phyloP scores from a whole-genome alignment of 2,888 invertebrate genomes.

The Phymatocera aterrima region DNA sequence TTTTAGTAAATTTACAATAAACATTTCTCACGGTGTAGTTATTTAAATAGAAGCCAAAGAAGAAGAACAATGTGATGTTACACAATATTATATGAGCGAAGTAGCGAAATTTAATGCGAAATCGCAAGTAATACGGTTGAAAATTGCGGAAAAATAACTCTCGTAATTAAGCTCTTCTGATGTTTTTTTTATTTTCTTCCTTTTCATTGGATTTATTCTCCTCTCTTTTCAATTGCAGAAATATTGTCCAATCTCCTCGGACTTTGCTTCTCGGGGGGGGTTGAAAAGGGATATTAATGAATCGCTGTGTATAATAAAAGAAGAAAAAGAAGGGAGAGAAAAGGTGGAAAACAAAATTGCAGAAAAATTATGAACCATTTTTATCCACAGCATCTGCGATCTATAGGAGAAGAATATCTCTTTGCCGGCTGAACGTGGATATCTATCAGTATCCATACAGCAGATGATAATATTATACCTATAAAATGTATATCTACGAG shows the following conservation, averaged over 20 bases:
- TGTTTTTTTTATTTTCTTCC: neutral
- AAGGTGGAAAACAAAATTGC: constrained; percentile 6
- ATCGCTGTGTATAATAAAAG: neutral
- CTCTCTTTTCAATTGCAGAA: constrained; percentile 1
- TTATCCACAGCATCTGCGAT: neutral
- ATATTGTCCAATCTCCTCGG: constrained; percentile 15
- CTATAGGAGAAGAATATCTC: neutral
- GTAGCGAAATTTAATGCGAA: no score
- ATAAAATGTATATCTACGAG: no score
- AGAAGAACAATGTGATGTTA: no score
- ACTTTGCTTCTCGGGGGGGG: neutral
- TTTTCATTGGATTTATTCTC: no score
- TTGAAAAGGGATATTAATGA: constrained; percentile 23
- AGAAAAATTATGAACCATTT: constrained; percentile 5
- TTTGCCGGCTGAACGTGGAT: neutral
- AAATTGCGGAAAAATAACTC: no score
- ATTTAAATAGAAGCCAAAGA: no score
- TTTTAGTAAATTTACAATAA: no score
- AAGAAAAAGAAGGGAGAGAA: no score
- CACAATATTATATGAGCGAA: no score
- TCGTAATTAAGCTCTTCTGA: neutral
- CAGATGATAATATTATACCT: no score
- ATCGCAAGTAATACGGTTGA: no score
- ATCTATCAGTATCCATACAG: neutral
- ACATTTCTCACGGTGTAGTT: no score